phyloP scores from a whole-genome alignment of 1,140 invertebrate genomes.

The Aphis gossypii region DNA sequence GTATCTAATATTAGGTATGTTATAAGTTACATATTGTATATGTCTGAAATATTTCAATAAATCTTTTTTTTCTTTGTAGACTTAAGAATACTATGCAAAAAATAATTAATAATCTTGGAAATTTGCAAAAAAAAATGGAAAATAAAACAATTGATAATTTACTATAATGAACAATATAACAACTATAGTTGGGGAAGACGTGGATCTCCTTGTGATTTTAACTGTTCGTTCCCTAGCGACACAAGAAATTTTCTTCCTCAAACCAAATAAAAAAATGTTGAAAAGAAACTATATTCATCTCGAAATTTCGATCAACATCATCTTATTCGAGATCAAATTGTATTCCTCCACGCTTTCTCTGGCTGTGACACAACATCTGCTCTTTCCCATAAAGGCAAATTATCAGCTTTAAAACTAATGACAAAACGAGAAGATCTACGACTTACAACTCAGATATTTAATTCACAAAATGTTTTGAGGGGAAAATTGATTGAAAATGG shows the following conservation, averaged over 20 bases:
- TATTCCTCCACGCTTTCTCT: slow-evolving; percentile 59
- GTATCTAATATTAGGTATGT: too few relatives aligned
- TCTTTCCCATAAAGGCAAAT: slow-evolving; percentile 58
- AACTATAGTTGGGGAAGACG: too few relatives aligned
- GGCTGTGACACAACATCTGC: slow-evolving; percentile 60
- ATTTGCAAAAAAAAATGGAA: too few relatives aligned
- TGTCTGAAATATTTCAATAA: too few relatives aligned
- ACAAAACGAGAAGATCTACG: neutral
- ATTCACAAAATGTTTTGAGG: neutral
- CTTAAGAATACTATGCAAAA: too few relatives aligned
- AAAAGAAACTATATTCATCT: slow-evolving; percentile 16
- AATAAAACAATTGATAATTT: too few relatives aligned
- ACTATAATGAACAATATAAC: too few relatives aligned
- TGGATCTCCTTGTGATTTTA: too few relatives aligned
- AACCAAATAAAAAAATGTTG: neutral
- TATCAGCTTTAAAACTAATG: neutral
- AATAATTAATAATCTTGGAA: too few relatives aligned
- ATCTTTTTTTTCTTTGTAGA: too few relatives aligned
- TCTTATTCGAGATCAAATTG: slow-evolving; percentile 21
- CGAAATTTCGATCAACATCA: neutral
- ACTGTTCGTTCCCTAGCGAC: too few relatives aligned
- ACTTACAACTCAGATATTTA: neutral
- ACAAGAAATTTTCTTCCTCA: neutral
- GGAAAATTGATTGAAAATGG: neutral
- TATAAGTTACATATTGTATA: too few relatives aligned